These are phyloP conservation scores for Pteropus alecto DNA, from an alignment of 2,113 vertebrate species.

Conservation along the genomic window DNA sequence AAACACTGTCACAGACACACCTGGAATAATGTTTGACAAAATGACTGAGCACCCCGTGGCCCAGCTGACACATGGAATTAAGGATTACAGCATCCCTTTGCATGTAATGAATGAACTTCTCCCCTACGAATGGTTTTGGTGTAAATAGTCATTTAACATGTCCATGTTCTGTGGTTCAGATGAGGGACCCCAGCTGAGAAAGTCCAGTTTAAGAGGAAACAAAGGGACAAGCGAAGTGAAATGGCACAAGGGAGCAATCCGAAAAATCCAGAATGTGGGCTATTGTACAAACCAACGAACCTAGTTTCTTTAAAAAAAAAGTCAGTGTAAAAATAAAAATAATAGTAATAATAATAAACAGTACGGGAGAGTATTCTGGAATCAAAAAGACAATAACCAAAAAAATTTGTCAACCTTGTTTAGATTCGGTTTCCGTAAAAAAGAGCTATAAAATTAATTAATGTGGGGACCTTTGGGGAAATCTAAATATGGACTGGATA, in stretches of 20 bases:
- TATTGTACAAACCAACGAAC: neutral
- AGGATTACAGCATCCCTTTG: neutral
- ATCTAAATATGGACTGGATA: neutral
- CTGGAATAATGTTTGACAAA: neutral
- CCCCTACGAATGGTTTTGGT: neutral
- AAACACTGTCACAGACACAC: neutral
- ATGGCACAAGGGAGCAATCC: neutral
- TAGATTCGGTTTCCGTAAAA: neutral
- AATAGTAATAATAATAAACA: neutral
- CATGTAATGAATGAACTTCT: neutral
- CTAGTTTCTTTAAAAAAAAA: neutral
- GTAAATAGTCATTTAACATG: neutral
- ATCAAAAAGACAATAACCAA: neutral
- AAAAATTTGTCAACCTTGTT: neutral
- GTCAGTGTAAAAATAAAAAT: neutral
- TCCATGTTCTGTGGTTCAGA: neutral
- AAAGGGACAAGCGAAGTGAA: neutral
- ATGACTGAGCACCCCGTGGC: neutral
- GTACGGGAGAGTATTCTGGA: neutral
- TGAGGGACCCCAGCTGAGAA: neutral
- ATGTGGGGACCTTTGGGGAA: neutral
- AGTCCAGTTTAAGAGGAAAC: neutral
- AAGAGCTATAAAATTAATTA: neutral
- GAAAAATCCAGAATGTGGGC: neutral
- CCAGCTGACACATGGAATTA: neutral